Base-by-base conservation (phyloP, 2,113 vertebrate species). In the Suncus etruscus region DNA sequence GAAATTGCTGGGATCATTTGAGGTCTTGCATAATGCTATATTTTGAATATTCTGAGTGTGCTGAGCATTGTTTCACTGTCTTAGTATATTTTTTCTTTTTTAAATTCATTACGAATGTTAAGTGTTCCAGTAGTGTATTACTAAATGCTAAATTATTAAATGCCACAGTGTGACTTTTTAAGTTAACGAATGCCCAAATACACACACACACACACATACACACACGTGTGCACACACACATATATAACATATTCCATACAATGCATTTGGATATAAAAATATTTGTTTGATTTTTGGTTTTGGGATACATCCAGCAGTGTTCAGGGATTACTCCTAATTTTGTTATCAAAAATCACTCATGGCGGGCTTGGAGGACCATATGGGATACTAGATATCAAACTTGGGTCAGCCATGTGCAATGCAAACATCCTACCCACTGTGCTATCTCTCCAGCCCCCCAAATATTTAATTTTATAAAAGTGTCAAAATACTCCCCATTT, bases 401-500 rank as follows among this genome's bases (percentile, higher is more conserved):
- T n/a, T n/a, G 39, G 39, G 39, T 39, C 39, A 39, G 39, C 39
- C 39, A 39, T 5, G 39, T 39, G 39, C 39, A 39, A 39, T 3
- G 39, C 39, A 39, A 39, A 39, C 39, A 39, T 5, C 39, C 39
- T 39, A 5, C 39, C 39, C 5, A 5, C 39, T 39, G 39, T 39
- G 39, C 39, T 39, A 39, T 39, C 39, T 39, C 39, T 39, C 39
- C 39, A 39, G 39, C 39, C 39, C 39, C 39, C 39, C 39, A 91
- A 89, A 70, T 80, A 91, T 22, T 65, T 86, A 75, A 68, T 54
- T 45, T 1, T 79, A 27, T 24, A 78, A 54, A 76, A 31, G 22
- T 72, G 31, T 90, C 73, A 58, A 83, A 86, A 92, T 63, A 48
- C 0, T 80, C 12, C 90, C 8, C 78, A 65, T 47, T 66, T 91